These are phyloP conservation scores for Sylvilagus floridanus DNA, from an alignment of 2,797 vertebrate species.

Conservation along the genomic window DNA sequence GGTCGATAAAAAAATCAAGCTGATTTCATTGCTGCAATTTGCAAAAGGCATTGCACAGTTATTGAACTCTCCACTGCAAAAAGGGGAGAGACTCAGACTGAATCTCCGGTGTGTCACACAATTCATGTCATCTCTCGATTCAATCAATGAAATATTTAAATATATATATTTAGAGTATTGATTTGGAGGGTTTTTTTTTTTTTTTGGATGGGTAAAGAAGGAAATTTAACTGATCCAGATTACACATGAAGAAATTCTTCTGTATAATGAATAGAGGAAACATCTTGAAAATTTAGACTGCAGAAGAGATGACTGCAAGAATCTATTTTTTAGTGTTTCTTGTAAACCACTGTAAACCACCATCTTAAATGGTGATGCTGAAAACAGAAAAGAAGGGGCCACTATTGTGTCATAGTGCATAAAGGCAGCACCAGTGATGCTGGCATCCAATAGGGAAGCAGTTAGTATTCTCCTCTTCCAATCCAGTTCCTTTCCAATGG, in stretches of 20 bases:
- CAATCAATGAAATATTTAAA: neutral
- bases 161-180: neutral
- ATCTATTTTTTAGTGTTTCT: neutral
- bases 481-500: too few species aligned
- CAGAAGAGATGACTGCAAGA: neutral
- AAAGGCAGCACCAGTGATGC: too few species aligned
- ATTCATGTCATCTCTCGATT: neutral
- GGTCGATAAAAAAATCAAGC: neutral
- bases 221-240: neutral
- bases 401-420: too few species aligned
- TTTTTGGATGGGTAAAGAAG: neutral
- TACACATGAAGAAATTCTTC: neutral
- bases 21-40: neutral
- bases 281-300: neutral
- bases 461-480: too few species aligned
- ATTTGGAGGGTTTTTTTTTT: neutral
- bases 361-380: neutral
- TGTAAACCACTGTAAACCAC: neutral
- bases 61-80: neutral
- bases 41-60: neutral
- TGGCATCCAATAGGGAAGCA: too few species aligned
- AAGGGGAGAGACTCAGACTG: neutral
- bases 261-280: neutral
- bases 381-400: neutral
- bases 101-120: neutral